phyloP scores from a whole-genome alignment of 2,888 invertebrate genomes.

The Argyra leucocephala region DNA sequence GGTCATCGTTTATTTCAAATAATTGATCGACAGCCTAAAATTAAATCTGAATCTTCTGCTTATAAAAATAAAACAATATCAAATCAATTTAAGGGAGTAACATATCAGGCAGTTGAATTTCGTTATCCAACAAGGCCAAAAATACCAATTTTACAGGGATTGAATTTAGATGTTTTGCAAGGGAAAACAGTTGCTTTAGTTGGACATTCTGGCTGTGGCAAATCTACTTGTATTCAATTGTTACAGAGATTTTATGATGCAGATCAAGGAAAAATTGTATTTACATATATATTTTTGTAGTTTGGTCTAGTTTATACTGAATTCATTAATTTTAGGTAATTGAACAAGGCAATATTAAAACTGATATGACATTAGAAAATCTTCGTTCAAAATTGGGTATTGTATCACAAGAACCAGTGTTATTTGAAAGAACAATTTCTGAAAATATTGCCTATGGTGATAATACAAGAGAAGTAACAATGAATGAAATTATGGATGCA shows the following conservation, averaged over 20 bases:
- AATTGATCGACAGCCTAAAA: conserved; percentile 51
- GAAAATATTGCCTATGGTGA: conserved; percentile 86
- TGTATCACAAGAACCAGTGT: conserved; percentile 75
- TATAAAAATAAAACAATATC: conserved; percentile 34
- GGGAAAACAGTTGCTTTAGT: conserved; percentile 67
- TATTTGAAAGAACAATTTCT: conserved; percentile 71
- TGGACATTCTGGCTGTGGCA: conserved; percentile 69
- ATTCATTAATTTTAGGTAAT: conserved; percentile 33
- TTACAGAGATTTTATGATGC: conserved; percentile 74
- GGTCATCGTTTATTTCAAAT: conserved; percentile 60
- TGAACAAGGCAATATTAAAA: conserved; percentile 49
- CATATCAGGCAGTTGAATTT: conserved; percentile 61
- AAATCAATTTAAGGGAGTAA: conserved; percentile 38
- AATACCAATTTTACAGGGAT: conserved; percentile 60
- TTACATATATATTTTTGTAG: conserved; percentile 27
- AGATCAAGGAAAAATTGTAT: conserved; percentile 53
- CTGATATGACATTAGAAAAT: conserved; percentile 54
- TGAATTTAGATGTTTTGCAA: conserved; percentile 56
- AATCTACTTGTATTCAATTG: conserved; percentile 71
- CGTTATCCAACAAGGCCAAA: conserved; percentile 74
- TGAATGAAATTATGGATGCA: conserved; percentile 63
- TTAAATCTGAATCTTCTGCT: conserved; percentile 44
- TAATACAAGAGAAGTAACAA: conserved; percentile 55
- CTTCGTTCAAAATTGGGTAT: conserved; percentile 68
- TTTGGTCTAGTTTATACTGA: neutral